phyloP scores from a whole-genome alignment of 2,888 invertebrate species.

The Smittia aterrima region DNA sequence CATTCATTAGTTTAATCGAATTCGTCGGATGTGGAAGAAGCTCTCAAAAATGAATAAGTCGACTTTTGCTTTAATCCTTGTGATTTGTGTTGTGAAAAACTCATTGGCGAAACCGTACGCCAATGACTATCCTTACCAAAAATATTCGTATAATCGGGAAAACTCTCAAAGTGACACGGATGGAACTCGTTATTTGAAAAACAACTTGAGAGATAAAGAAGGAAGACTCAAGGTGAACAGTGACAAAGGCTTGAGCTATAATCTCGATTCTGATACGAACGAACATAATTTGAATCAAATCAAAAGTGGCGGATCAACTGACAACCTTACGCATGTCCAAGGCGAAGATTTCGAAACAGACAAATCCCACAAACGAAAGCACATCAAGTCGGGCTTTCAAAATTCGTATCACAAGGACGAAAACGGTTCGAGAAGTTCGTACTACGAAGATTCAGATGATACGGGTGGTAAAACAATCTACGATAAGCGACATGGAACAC shows the following conservation, averaged over 20 bases:
- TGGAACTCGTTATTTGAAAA: conserved; percentile 41
- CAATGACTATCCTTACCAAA: conserved; percentile 42
- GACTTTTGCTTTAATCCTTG: conserved; percentile 6
- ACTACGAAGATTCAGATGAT: conserved; percentile 62
- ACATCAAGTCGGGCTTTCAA: conserved; percentile 67
- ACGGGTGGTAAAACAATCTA: conserved; percentile 52
- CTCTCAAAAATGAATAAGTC: background rate
- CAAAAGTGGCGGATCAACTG: conserved; percentile 40
- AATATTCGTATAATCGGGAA: conserved; percentile 11
- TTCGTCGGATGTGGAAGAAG: background rate
- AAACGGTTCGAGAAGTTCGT: conserved; percentile 66
- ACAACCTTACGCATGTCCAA: conserved; percentile 39
- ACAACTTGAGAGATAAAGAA: conserved; percentile 40
- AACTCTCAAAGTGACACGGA: conserved; percentile 23
- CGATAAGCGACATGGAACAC: conserved; percentile 45
- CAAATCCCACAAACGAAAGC: conserved; percentile 64
- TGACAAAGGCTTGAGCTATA: conserved; percentile 40
- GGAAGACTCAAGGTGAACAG: conserved; percentile 30
- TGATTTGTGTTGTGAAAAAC: background rate
- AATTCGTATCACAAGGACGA: conserved; percentile 71
- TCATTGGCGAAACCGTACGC: conserved; percentile 36
- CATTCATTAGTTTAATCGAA: conserved; percentile 21
- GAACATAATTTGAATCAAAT: conserved; percentile 40
- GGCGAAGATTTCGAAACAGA: conserved; percentile 47
- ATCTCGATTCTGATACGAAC: conserved; percentile 41